phyloP scores from a whole-genome alignment of 2,888 invertebrate genomes.

The Sphaerolaimus hirsutus region DNA sequence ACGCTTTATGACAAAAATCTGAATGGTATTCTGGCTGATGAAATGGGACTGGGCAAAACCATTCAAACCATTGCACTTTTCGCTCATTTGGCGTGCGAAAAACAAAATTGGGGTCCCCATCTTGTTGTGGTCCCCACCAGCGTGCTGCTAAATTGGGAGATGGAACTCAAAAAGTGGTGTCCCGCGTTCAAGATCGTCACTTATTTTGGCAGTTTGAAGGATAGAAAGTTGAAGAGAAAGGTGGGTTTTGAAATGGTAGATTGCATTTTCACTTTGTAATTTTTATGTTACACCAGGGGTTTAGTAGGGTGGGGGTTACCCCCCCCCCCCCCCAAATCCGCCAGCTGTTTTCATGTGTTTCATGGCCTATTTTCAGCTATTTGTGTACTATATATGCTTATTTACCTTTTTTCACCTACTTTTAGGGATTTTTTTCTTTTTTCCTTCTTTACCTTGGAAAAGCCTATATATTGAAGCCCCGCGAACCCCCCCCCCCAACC shows the following conservation, averaged over 20 bases:
- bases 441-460: no score
- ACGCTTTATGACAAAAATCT: constrained; percentile 79
- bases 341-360: no score
- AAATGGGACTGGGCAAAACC: constrained; percentile 53
- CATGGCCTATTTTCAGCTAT: no score
- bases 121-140: constrained; percentile 94
- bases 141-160: constrained; percentile 98
- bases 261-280: no score
- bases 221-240: constrained; percentile 39
- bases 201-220: constrained; percentile 86
- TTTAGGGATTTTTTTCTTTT: no score
- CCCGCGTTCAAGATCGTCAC: constrained; percentile 95
- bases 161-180: constrained; percentile 99
- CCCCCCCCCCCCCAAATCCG: no score
- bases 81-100: constrained; percentile 74
- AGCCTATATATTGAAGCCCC: no score
- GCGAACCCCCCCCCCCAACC: no score
- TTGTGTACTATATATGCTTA: no score
- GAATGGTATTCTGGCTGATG: constrained; percentile 54
- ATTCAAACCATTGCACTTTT: constrained; percentile 83
- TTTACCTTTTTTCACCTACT: no score
- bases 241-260: constrained; percentile 16
- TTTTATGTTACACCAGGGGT: no score
- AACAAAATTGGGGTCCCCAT: constrained; percentile 89
- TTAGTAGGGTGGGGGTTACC: no score